Conservation (phyloP, 2,113 vertebrate species). For the Microcebus griseorufus region DNA sequence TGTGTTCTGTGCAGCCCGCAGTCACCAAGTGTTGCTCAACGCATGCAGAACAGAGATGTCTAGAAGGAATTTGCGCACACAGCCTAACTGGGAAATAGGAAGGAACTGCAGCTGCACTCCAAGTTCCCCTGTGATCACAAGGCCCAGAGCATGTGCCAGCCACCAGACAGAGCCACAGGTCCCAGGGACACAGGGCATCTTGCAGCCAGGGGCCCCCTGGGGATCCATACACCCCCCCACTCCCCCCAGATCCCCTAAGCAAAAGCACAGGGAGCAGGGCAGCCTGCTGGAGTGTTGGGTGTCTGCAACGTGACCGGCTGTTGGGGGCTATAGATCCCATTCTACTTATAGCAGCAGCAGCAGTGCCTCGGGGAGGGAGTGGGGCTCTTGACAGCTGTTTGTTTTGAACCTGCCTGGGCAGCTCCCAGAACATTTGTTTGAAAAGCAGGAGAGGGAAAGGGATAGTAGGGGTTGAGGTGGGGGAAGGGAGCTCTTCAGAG, state of each 20-base stretch:
- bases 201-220: rapidly evolving
- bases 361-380: neutral
- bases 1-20: neutral
- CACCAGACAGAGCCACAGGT: neutral
- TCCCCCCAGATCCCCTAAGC: neutral
- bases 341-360: constrained; percentile 28
- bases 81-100: neutral
- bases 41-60: neutral
- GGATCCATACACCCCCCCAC: neutral
- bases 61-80: neutral
- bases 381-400: constrained; percentile 23
- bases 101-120: neutral
- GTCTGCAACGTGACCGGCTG: neutral
- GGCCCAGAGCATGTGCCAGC: neutral
- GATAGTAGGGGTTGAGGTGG: rapidly evolving
- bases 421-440: constrained; percentile 38
- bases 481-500: neutral
- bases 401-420: constrained; percentile 16
- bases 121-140: neutral
- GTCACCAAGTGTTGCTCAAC: neutral
- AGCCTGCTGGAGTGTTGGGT: neutral
- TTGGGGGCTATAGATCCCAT: neutral
- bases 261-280: neutral
- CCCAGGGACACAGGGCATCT: neutral
- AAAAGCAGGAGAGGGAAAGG: neutral